Evolutionary conservation across 1,140 invertebrate genomes (phyloP).

Genomic region (Drosophila kikkawai): DNA sequence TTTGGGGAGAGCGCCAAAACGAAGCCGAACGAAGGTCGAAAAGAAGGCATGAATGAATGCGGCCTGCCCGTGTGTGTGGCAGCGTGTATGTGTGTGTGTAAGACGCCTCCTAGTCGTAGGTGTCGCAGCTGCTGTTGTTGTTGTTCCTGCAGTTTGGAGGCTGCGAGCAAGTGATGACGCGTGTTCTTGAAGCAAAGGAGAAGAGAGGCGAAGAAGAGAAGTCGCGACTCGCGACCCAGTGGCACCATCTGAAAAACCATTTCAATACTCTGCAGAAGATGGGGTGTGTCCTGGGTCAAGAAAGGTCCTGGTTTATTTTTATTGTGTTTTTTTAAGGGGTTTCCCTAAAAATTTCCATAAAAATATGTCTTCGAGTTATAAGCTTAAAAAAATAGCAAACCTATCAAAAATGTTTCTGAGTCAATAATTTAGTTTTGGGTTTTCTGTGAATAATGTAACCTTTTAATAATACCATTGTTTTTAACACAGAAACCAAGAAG

Average conservation of each 20-base stretch:
- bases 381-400: too few relatives aligned
- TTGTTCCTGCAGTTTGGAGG: conserved; percentile 57
- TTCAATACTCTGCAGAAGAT: conserved; percentile 3
- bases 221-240: conserved; percentile 57
- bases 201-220: conserved; percentile 31
- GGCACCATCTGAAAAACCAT: conserved; percentile 56
- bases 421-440: not conserved
- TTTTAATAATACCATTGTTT: not conserved
- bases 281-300: not conserved
- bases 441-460: not conserved
- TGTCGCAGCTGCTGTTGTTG: conserved; percentile 31
- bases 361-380: too few relatives aligned
- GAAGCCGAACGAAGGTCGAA: conserved; percentile 65
- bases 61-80: conserved; percentile 14
- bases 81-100: conserved; percentile 17
- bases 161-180: conserved; percentile 64
- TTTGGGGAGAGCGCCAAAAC: conserved; percentile 22
- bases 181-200: conserved; percentile 42
- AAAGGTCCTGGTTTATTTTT: not conserved
- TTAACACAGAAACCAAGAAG: not conserved
- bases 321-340: not conserved
- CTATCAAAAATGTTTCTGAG: not conserved
- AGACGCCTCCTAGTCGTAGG: conserved; percentile 66
- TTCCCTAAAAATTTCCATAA: not conserved
- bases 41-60: conserved; percentile 78